These are phyloP conservation scores for Leucophenga maculata DNA, from an alignment of 2,888 invertebrate species.

Conservation along the genomic window DNA sequence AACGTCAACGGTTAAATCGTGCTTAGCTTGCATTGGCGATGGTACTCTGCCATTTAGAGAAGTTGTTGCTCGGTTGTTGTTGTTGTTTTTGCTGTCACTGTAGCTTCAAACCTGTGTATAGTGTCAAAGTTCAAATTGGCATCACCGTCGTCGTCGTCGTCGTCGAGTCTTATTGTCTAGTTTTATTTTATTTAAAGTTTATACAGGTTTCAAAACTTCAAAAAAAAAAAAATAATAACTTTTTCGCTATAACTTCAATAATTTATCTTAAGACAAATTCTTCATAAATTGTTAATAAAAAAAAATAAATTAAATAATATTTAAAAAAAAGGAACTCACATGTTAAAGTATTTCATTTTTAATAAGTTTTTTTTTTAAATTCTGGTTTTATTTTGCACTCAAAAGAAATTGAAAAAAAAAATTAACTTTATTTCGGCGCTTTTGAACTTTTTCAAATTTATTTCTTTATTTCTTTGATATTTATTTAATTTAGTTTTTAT, in stretches of 20 bases:
- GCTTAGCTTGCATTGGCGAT: background rate
- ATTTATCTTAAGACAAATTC: too few relatives aligned
- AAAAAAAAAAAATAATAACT: background rate
- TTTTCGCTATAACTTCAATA: too few relatives aligned
- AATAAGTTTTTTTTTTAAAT: too few relatives aligned
- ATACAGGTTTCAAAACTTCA: background rate
- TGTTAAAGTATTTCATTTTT: slow-evolving; percentile 22
- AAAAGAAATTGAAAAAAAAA: slow-evolving; percentile 2
- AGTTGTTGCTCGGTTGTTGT: background rate
- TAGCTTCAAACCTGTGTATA: background rate
- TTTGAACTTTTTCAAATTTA: background rate
- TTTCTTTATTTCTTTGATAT: background rate
- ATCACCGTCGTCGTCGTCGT: background rate
- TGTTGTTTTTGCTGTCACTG: background rate
- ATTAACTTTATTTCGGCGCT: background rate
- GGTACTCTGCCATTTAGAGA: slow-evolving; percentile 14
- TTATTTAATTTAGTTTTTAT: background rate
- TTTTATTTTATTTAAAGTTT: background rate
- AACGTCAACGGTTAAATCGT: too few relatives aligned
- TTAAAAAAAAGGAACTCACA: slow-evolving; percentile 3
- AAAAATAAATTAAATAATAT: background rate
- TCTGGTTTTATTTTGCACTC: background rate
- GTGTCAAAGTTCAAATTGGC: slow-evolving; percentile 15
- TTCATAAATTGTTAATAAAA: background rate
- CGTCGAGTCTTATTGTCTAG: background rate